Percentiles rank a stretch among this genome's conserved stretches.
Conservation (phyloP, 2,888 invertebrate species). For the Scrobipalpa atriplicella region DNA sequence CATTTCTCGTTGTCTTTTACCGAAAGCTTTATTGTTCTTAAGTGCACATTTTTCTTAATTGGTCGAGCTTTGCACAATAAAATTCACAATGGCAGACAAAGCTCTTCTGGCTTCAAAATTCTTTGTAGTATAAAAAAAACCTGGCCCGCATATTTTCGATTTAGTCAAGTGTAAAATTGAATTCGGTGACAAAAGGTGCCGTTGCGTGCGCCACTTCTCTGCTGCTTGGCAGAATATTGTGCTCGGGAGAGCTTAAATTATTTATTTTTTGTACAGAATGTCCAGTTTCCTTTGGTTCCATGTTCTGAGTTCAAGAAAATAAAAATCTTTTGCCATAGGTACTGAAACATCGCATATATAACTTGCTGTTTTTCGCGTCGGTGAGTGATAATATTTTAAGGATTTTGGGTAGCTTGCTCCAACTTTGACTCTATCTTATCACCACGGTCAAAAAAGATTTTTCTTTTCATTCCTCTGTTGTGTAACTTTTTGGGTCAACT, state of each 20-base stretch:
- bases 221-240: constrained; percentile 15
- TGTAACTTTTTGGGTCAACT: too few relatives aligned
- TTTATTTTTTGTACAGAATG: too few relatives aligned
- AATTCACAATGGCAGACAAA: background rate
- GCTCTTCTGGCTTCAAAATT: constrained; percentile 8
- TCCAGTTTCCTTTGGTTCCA: too few relatives aligned
- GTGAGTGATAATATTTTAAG: too few relatives aligned
- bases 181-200: constrained; percentile 39
- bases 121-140: constrained; percentile 6
- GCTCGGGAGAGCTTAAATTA: background rate
- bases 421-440: too few relatives aligned
- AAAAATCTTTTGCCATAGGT: too few relatives aligned
- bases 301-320: too few relatives aligned
- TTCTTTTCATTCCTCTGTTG: too few relatives aligned
- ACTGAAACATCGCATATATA: too few relatives aligned
- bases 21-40: background rate
- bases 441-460: too few relatives aligned
- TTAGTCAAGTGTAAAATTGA: constrained; percentile 39
- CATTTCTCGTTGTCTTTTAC: background rate
- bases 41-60: constrained; percentile 9
- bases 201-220: constrained; percentile 34
- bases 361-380: too few relatives aligned
- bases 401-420: too few relatives aligned
- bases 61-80: constrained; percentile 10
- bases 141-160: constrained; percentile 30